Evolutionary conservation across 1,140 invertebrate genomes (phyloP), one percentile per base, ranked within the genome.

Genomic region (Diprion similis): DNA sequence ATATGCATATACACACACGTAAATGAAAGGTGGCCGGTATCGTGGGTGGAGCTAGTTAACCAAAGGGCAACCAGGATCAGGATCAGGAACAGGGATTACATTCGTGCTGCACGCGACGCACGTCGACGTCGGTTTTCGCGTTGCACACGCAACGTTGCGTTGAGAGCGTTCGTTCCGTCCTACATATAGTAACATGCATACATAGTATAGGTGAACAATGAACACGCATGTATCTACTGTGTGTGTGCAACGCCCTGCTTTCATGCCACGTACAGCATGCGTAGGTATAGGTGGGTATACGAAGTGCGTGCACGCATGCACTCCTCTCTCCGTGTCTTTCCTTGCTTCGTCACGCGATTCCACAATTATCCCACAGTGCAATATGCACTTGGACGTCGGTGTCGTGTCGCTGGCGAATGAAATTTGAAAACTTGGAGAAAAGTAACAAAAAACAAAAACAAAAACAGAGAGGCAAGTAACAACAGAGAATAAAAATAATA

Each of bases 1-100:
- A 37, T 37, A 37, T 37, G 6, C 24, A 37, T 6, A 37, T n/a
- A n/a, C 1, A 0, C 24, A 37, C 24, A 37, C 24, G 24, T 37
- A 37, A 37, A 37, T 37, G 24, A 37, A 37, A 37, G 24, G 2
- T 37, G 24, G 24, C 24, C 24, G 24, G 24, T 37, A 37, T 59
- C 51, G 51, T 59, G 51, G 51, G 51, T 59, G 51, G 51, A 59
- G 51, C 11, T 59, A 59, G 51, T 59, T 59, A 59, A 59, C 51
- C n/a, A 59, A 59, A 59, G 51, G 51, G 51, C 51, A 59, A 59
- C 51, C 51, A 59, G 51, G 51, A 59, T 51, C 48, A 51, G 48
- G 48, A 51, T 59, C 51, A 59, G 11, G 51, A 59, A 15, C 51
- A 17, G 51, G 51, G 11, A 59, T 59, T 59, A 59, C 51, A 59